Evolutionary conservation across 2,113 vertebrate genomes (phyloP), one percentile per base, ranked within the genome.

Genomic region (Odontesthes bonariensis): DNA sequence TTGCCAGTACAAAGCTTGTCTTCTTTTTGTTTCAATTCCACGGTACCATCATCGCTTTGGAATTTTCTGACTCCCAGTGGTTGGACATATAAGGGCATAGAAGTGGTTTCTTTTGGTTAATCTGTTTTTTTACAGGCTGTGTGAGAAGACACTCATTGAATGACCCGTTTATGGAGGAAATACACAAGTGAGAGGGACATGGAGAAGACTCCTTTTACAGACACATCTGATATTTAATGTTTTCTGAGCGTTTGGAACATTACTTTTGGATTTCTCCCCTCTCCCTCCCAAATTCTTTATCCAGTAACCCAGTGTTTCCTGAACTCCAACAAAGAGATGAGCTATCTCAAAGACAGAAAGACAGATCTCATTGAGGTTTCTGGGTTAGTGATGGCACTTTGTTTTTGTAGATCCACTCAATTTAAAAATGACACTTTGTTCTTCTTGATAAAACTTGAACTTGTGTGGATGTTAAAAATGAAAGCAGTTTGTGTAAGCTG

Each of bases 51-150:
- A 68, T 51, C 46, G 22, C 71, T 55, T 54, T 55, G 60, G 64
- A 72, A 84, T 75, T 70, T 20, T 55, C 70, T 35, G 38, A 32
- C n/a, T 57, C 44, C 44, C 22, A 8, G 40, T 68, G 5, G 8
- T 19, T 0, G 5, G 55, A 73, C 47, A 73, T 55, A 44, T n/a
- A 66, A 46, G 27, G 31, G 35, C 31, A 52, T n/a, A 27, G 13
- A 11, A 57, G n/a, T 47, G 23, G 14, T 17, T 46, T 46, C 22
- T 42, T 32, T 11, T 38, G 16, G 23, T 31, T 69, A 64, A 69
- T 65, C 32, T 6, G 12, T 35, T 33, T 8, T 56, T 49, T 14
- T 42, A 27, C 27, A 47, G 16, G 60, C 31, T 59, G 22, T 1
- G 7, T 38, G 44, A 42, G 23, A 31, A 31, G 6, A 31, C 16